Percentiles rank a stretch among this genome's conserved stretches.
phyloP scores from a whole-genome alignment of 2,888 invertebrate genomes.

The Tetropium fuscum region DNA sequence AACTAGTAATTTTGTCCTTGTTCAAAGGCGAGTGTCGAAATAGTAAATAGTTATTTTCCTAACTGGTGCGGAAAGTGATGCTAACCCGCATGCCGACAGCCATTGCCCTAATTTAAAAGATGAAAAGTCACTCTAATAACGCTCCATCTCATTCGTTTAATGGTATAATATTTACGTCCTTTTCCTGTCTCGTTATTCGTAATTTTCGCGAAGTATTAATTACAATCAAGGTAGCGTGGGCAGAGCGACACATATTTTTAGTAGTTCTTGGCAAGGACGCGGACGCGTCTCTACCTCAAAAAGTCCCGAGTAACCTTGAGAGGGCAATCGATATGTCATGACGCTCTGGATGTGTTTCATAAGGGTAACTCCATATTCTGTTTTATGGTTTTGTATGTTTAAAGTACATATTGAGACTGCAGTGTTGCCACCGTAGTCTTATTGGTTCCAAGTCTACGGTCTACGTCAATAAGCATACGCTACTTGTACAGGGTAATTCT shows the following conservation, averaged over 20 bases:
- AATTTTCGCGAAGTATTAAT: slow-evolving; percentile 8
- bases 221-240: slow-evolving; percentile 2
- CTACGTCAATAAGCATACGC: no score
- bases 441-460: no score
- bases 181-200: slow-evolving; percentile 15
- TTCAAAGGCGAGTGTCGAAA: background rate
- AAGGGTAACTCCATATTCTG: background rate
- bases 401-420: no score
- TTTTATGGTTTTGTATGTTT: no score
- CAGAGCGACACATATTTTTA: slow-evolving; percentile 18
- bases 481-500: no score
- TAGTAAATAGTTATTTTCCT: no score
- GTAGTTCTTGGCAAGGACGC: slow-evolving; percentile 14
- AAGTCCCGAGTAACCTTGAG: slow-evolving; percentile 24
- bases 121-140: background rate
- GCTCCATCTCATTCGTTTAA: background rate
- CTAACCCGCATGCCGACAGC: background rate
- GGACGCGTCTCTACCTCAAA: slow-evolving; percentile 26
- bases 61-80: no score
- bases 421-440: no score
- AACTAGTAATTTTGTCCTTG: no score
- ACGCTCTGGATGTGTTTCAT: slow-evolving; percentile 23
- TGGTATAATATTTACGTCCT: slow-evolving; percentile 10
- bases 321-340: slow-evolving; percentile 33
- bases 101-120: slow-evolving; percentile 5